Percentiles rank a stretch among this genome's conserved stretches.
phyloP scores from a whole-genome alignment of 2,888 invertebrate species.

The Aporophyla lueneburgensis region DNA sequence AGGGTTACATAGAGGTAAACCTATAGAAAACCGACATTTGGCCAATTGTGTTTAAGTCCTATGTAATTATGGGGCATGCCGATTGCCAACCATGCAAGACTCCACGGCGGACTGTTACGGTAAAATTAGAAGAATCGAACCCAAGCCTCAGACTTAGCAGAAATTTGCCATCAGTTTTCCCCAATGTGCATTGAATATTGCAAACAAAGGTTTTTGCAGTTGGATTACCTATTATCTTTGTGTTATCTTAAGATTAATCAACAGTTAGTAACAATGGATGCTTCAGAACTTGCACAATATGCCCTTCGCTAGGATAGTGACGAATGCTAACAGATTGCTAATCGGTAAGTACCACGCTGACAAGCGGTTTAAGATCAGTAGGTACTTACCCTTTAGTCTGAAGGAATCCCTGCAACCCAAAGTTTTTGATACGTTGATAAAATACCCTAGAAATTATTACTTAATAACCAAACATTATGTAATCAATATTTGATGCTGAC shows the following conservation, averaged over 20 bases:
- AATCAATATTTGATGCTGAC: background rate
- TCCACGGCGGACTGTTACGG: no score
- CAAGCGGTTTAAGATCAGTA: background rate
- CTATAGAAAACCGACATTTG: no score
- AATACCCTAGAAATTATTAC: background rate
- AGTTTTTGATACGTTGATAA: background rate
- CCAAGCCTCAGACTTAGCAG: no score
- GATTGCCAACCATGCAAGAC: no score
- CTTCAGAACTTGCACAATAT: slow-evolving; percentile 23
- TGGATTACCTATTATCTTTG: background rate
- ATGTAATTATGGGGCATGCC: no score
- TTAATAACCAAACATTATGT: background rate
- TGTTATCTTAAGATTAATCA: slow-evolving; percentile 16
- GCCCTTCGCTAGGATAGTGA: slow-evolving; percentile 26
- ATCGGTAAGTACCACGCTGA: slow-evolving; percentile 2
- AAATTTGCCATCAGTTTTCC: no score
- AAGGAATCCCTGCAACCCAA: background rate
- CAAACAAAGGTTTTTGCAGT: background rate
- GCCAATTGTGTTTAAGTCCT: no score
- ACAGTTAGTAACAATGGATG: slow-evolving; percentile 36
- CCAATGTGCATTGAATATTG: background rate
- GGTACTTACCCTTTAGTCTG: background rate
- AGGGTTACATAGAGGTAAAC: background rate
- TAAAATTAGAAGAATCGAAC: no score
- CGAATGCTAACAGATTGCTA: slow-evolving; percentile 37